Conservation (phyloP, 2,888 invertebrate species). For the Tanaodytes sp. region DNA sequence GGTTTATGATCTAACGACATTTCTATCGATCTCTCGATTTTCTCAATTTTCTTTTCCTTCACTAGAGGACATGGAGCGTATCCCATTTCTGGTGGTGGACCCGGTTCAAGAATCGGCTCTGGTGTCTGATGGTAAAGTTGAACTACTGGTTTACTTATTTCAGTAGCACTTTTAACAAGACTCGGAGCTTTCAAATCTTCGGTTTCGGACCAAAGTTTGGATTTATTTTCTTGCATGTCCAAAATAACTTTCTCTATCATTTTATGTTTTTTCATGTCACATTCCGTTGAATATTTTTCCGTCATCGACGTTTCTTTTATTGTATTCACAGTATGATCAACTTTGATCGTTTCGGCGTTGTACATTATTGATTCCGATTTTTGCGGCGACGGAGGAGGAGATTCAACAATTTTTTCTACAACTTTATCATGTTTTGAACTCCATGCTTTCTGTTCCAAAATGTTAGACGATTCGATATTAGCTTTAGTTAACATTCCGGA, state of each 20-base stretch:
- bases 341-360: conserved; percentile 72
- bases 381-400: conserved; percentile 57
- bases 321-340: conserved; percentile 69
- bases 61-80: conserved; percentile 76
- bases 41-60: conserved; percentile 75
- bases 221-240: conserved; percentile 71
- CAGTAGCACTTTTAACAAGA: conserved; percentile 72
- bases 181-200: conserved; percentile 73
- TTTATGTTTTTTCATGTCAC: conserved; percentile 63
- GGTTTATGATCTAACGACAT: conserved; percentile 75
- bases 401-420: conserved; percentile 59
- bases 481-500: conserved; percentile 66
- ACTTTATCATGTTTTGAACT: conserved; percentile 63
- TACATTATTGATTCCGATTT: conserved; percentile 70
- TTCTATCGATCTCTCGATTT: conserved; percentile 76
- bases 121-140: conserved; percentile 64
- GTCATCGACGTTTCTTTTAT: conserved; percentile 70
- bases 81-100: conserved; percentile 79
- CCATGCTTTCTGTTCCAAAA: conserved; percentile 67
- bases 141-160: conserved; percentile 56
- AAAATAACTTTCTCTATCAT: conserved; percentile 67
- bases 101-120: conserved; percentile 75
- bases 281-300: conserved; percentile 66
- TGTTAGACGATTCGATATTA: conserved; percentile 67
- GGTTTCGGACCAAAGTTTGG: conserved; percentile 74